Conservation (phyloP, 2,797 vertebrate genomes). For the Hozukius guyotensis region DNA sequence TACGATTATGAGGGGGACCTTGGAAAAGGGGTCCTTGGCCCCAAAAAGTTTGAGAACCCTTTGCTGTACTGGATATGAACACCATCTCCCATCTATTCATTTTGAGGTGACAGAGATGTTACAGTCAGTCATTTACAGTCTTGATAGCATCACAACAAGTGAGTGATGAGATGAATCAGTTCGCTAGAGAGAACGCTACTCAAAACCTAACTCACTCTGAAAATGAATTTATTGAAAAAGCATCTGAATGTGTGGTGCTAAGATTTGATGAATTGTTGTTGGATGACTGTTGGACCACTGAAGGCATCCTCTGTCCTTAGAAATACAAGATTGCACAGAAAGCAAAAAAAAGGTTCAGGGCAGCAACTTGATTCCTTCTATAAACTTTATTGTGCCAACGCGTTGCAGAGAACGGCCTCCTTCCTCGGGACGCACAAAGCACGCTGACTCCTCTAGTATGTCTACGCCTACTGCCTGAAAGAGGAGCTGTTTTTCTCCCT, state of each 20-base stretch:
- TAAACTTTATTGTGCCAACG: conserved; percentile 5
- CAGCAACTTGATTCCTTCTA: conserved; percentile 7
- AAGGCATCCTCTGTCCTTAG: neutral
- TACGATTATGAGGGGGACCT: no score
- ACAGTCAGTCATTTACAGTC: neutral
- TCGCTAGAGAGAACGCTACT: neutral
- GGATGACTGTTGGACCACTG: neutral
- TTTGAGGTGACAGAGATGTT: neutral
- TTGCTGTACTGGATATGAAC: neutral
- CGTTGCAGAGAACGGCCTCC: neutral
- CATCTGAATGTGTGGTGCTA: neutral
- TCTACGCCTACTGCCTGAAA: neutral
- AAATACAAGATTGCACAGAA: neutral
- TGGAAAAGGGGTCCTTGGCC: no score
- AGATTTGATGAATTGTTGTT: neutral
- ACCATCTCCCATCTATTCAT: neutral
- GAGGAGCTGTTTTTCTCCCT: neutral
- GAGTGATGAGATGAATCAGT: neutral
- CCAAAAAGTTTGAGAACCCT: no score
- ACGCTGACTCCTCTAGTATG: neutral
- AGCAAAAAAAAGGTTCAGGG: neutral
- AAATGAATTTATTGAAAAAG: neutral
- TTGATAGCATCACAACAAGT: neutral
- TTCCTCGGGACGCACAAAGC: neutral
- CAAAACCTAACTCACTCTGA: neutral